Conservation (phyloP, 2,113 vertebrate genomes). For the Megaleporinus macrocephalus region DNA sequence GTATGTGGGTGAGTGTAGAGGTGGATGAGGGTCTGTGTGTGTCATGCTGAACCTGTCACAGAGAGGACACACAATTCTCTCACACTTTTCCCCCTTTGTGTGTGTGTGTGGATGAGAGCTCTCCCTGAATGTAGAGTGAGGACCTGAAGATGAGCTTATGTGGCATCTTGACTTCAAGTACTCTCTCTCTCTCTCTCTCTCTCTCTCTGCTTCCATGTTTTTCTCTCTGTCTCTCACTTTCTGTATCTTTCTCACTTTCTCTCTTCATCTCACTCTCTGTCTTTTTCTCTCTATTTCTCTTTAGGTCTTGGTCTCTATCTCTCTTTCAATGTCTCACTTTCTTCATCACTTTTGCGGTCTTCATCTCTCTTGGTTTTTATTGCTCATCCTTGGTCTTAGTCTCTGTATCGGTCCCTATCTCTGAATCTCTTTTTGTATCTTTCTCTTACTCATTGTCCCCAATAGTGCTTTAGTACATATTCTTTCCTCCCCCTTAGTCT, state of each 20-base stretch:
- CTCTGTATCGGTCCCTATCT: slow-evolving; percentile 51
- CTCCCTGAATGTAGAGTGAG: slow-evolving; percentile 54
- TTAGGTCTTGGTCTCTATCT: neutral
- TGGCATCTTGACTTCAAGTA: slow-evolving; percentile 52
- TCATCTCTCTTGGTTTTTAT: slow-evolving; percentile 39
- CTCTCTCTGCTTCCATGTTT: slow-evolving; percentile 38
- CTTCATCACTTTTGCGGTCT: slow-evolving; percentile 49
- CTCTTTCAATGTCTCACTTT: neutral
- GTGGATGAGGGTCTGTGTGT: neutral
- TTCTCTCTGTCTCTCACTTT: slow-evolving; percentile 35
- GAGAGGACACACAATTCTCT: slow-evolving; percentile 49
- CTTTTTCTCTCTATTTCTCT: slow-evolving; percentile 41
- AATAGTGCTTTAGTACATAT: too few species aligned
- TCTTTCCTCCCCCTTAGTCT: too few species aligned
- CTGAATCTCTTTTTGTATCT: too few species aligned
- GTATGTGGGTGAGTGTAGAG: neutral
- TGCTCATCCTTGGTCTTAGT: slow-evolving; percentile 1
- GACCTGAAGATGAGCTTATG: slow-evolving; percentile 65
- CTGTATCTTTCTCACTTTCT: slow-evolving; percentile 51
- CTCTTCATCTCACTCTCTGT: slow-evolving; percentile 45
- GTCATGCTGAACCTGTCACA: neutral
- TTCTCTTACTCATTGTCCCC: too few species aligned
- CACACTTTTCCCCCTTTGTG: slow-evolving; percentile 32
- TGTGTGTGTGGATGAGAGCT: neutral
- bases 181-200: slow-evolving; percentile 43